Conservation (phyloP, 2,113 vertebrate species). For the Gorsachius goisagi region DNA sequence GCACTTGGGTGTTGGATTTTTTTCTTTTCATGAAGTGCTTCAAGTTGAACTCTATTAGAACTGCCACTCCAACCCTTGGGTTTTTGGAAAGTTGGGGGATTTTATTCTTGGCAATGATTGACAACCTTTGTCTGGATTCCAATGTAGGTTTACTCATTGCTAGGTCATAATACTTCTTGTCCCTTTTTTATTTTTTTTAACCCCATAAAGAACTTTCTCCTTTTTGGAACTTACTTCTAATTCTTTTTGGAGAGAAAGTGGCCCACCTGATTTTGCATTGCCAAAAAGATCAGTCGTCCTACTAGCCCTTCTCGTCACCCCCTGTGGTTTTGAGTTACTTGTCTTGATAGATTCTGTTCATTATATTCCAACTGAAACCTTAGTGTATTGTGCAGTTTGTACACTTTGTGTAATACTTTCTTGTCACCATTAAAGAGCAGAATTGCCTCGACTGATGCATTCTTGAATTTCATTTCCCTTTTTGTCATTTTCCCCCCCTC, state of each 20-base stretch:
- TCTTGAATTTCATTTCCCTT: not conserved
- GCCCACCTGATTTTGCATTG: not conserved
- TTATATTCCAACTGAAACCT: not conserved
- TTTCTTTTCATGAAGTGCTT: not conserved
- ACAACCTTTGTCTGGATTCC: not conserved
- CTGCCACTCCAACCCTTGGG: not conserved
- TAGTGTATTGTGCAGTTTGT: not conserved
- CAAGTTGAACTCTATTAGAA: not conserved
- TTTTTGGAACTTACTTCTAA: not conserved
- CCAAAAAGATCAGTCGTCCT: not conserved
- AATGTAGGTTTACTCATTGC: not conserved
- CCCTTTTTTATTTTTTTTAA: too few species aligned
- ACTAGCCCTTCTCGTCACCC: not conserved
- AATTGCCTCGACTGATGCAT: not conserved
- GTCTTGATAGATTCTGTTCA: not conserved
- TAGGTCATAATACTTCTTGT: not conserved
- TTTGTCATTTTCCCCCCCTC: accelerated
- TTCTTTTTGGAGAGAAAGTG: not conserved
- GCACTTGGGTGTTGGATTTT: not conserved
- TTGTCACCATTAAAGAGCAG: not conserved
- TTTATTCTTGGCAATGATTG: not conserved
- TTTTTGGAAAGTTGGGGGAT: accelerated
- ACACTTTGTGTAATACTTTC: not conserved
- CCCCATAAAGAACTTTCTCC: not conserved
- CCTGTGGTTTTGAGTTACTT: not conserved